Conservation (phyloP, 2,888 invertebrate species). For the Drosophila phalerata region DNA sequence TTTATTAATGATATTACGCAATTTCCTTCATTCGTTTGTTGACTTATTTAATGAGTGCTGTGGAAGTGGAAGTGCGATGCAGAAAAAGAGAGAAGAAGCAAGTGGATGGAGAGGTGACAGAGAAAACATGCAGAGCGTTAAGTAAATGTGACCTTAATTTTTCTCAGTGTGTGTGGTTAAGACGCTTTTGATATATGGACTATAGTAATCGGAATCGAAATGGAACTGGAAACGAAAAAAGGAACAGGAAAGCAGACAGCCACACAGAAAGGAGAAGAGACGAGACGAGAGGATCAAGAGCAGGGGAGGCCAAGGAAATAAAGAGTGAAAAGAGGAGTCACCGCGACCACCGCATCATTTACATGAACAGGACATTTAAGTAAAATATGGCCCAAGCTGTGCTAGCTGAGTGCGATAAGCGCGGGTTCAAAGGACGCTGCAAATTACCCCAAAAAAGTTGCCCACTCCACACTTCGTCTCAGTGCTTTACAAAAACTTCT, state of each 20-base stretch:
- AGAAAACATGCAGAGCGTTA: constrained; percentile 6
- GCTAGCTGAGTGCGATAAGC: constrained; percentile 62
- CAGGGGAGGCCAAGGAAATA: constrained; percentile 11
- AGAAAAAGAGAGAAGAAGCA: background rate
- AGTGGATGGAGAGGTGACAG: background rate
- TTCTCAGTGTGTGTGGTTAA: constrained; percentile 38
- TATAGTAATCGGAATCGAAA: constrained; percentile 35
- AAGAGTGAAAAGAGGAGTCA: constrained; percentile 29
- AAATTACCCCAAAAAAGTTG: constrained; percentile 70
- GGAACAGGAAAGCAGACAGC: constrained; percentile 11
- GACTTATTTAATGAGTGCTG: constrained; percentile 55
- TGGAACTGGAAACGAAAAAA: constrained; percentile 8
- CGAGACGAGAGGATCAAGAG: background rate
- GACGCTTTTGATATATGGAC: constrained; percentile 71
- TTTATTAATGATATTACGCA: constrained; percentile 72
- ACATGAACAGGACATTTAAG: constrained; percentile 76
- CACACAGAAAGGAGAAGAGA: background rate
- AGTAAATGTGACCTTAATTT: constrained; percentile 74
- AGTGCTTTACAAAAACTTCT: background rate
- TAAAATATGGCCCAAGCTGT: constrained; percentile 71
- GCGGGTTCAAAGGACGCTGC: constrained; percentile 71
- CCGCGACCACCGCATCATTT: constrained; percentile 66
- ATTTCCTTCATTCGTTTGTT: constrained; percentile 56
- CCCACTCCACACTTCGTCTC: background rate
- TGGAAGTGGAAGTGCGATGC: constrained; percentile 1